Evolutionary conservation across 2,888 invertebrate species (phyloP).

Genomic region (Aphidoletes aphidimyza): DNA sequence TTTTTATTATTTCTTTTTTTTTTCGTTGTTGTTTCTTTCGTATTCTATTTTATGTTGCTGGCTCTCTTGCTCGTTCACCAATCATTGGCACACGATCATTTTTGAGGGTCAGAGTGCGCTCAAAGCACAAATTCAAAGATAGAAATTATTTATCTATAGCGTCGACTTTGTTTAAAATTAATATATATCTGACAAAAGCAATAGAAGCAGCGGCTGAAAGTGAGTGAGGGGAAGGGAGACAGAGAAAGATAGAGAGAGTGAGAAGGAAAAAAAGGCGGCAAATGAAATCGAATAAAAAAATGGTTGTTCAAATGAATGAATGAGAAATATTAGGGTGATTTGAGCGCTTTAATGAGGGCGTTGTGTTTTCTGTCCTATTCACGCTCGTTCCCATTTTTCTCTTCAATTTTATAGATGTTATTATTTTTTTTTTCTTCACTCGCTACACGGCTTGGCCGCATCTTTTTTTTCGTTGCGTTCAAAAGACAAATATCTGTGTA

Average conservation of each 20-base stretch:
- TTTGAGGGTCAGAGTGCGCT: slow-evolving; percentile 47
- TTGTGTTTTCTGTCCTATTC: slow-evolving; percentile 43
- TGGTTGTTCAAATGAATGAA: slow-evolving; percentile 51
- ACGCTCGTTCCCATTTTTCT: slow-evolving; percentile 42
- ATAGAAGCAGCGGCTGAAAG: not conserved
- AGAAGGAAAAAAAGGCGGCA: slow-evolving; percentile 6
- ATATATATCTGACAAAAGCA: slow-evolving; percentile 30
- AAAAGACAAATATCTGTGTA: slow-evolving; percentile 53
- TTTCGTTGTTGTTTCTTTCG: not conserved
- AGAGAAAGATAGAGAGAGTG: not conserved
- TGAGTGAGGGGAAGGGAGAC: not conserved
- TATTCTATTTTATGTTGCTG: not conserved
- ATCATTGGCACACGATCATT: slow-evolving; percentile 17
- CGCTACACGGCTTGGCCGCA: slow-evolving; percentile 14
- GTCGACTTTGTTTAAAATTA: slow-evolving; percentile 49
- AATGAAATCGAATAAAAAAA: slow-evolving; percentile 43
- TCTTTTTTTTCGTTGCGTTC: slow-evolving; percentile 18
- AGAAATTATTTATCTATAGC: slow-evolving; percentile 53
- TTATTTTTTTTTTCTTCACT: slow-evolving; percentile 28
- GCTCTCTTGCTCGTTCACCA: not conserved
- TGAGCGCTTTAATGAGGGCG: slow-evolving; percentile 45
- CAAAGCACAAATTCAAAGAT: slow-evolving; percentile 42
- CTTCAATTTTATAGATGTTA: slow-evolving; percentile 46
- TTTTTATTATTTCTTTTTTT: slow-evolving; percentile 32
- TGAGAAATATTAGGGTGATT: slow-evolving; percentile 53